Percentiles rank a stretch among this genome's conserved stretches.
phyloP scores from a whole-genome alignment of 2,113 vertebrate genomes.

The Onychorhynchus coronatus region DNA sequence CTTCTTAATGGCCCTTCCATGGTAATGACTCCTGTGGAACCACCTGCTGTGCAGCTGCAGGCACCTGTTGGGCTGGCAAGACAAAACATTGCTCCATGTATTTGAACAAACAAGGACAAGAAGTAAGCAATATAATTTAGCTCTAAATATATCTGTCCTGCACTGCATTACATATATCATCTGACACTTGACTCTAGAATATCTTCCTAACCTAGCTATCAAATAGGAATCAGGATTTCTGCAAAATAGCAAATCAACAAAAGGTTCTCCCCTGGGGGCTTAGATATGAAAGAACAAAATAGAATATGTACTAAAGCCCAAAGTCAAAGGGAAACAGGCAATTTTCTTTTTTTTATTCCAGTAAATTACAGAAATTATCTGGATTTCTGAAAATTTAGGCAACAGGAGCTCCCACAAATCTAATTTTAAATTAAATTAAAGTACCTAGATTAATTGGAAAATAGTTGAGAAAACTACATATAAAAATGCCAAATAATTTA shows the following conservation, averaged over 20 bases:
- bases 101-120: not conserved
- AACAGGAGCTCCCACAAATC: not conserved
- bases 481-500: not conserved
- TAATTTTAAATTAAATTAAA: not conserved
- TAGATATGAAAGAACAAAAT: not conserved
- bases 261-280: not conserved
- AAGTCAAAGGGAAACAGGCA: not conserved
- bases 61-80: constrained; percentile 77
- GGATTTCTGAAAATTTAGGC: not conserved
- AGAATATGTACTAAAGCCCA: not conserved
- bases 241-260: not conserved
- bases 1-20: constrained; percentile 90
- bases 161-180: not conserved
- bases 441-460: not conserved
- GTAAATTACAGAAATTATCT: not conserved
- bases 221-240: not conserved
- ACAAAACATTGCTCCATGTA: not conserved
- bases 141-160: not conserved
- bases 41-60: constrained; percentile 78
- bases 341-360: not conserved
- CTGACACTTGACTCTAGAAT: not conserved
- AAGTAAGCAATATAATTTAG: not conserved
- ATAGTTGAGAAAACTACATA: not conserved
- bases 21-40: constrained; percentile 76
- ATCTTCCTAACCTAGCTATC: not conserved